A percentile compares a stretch with the other conserved stretches of the same genome.
Conservation (phyloP, 2,113 vertebrate species). For the Thomomys bottae region DNA sequence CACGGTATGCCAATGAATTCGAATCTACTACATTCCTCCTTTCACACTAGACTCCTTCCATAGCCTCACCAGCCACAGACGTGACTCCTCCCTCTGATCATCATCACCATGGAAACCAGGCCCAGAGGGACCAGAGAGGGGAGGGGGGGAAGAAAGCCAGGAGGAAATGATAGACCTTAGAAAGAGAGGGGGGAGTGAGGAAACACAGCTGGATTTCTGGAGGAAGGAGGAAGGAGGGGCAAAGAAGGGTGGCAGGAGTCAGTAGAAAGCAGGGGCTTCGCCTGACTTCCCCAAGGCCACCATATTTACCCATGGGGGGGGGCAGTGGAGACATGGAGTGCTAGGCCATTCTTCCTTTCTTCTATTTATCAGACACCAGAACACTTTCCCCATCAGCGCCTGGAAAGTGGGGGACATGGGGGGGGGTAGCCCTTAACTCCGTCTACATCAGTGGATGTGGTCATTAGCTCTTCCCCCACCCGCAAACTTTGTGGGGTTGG, state of each 20-base stretch:
- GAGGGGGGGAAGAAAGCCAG: not conserved
- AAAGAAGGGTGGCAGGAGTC: no score
- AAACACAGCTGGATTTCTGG: not conserved
- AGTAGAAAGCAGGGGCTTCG: no score
- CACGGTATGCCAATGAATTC: not conserved
- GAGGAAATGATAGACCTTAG: not conserved
- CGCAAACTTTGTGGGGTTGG: not conserved
- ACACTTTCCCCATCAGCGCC: not conserved
- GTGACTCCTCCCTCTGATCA: not conserved
- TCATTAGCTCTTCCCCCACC: no score
- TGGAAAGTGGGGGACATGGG: no score
- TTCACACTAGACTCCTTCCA: not conserved
- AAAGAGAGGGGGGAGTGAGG: not conserved
- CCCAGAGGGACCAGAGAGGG: not conserved
- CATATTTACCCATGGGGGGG: no score
- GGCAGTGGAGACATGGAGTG: no score
- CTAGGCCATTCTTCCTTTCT: not conserved
- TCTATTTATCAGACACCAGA: not conserved
- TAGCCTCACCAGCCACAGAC: not conserved
- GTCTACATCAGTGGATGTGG: not conserved
- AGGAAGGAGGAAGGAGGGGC: no score
- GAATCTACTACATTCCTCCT: not conserved
- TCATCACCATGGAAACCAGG: not conserved
- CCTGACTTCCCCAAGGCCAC: no score
- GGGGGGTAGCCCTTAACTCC: not conserved